Evolutionary conservation across 1,140 invertebrate genomes (phyloP), one percentile per base, ranked within the genome.

Genomic region (Brachionus plicatilis): DNA sequence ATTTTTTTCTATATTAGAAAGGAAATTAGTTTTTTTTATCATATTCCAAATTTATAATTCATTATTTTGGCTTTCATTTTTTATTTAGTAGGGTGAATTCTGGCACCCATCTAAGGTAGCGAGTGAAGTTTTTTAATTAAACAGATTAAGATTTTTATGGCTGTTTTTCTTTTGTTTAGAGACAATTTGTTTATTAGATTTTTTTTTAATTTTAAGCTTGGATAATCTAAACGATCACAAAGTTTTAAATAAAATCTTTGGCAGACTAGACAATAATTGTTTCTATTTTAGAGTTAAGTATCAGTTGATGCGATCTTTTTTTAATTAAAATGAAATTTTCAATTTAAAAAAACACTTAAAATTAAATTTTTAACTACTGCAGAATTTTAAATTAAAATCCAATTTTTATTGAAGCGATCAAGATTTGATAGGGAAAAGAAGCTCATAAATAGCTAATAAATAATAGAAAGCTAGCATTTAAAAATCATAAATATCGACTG

Each of bases 311-410:
- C n/a, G 12, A 68, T 11, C 11, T 68, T 66, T 33, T 66, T 20
- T 17, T 66, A 66, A 68, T n/a, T 33, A 41, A 68, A 68, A 33
- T 33, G n/a, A 68, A 68, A 68, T 68, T 1, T 68, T n/a, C 9
- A 68, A 68, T 68, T 68, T 68, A 24, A 24, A 24, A 68, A 68
- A 68, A 17, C 66, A 68, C 65, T 68, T 68, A 68, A 33, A 68
- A 68, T 68, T 68, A 33, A 29, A 68, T 68, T 68, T 68, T 37
- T 37, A 33, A 3, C 14, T 17, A 33, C n/a, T 33, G 33, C 33
- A 68, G 33, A 33, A 68, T 33, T 68, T 33, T 33, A 33, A 68
- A 68, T 68, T 33, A 68, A 33, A 68, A 68, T 68, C 33, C 24
- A 60, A 60, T 60, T 60, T 60, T 37, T 60, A 5, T 20, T 9